Evolutionary conservation across 2,888 invertebrate species (phyloP), one percentile per base, ranked within the genome.

Genomic region (Chrysomela aeneicollis): DNA sequence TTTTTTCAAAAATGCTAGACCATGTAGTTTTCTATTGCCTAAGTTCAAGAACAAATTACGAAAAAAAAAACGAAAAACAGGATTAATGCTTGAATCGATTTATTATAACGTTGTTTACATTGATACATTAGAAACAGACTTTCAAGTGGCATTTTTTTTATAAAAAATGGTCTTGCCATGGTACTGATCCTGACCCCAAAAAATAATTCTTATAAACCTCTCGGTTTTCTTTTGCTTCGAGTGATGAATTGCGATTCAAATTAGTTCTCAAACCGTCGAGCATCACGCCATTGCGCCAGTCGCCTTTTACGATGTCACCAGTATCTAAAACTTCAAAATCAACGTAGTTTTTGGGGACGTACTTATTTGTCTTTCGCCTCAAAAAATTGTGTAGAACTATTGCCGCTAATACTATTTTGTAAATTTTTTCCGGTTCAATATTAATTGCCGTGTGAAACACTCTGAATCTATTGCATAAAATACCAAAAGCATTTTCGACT

Each of bases 401-500:
- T 21, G 63, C 49, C 17, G 68, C 68, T 46, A 68, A 37, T 62
- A 68, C 65, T 19, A 66, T 55, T 47, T 53, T 22, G 46, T 59
- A 55, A 52, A 66, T 35, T 65, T 67, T 65, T 61, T 50, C 46
- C 26, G 68, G 68, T 17, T 59, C 53, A 58, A 68, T 68, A 63
- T 68, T 58, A 37, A 68, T 65, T 54, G 65, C 68, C 17, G 68
- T 66, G 21, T 62, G 63, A 50, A 68, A 66, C 19, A 68, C 63
- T 66, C 55, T 63, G 49, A 66, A 66, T 46, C 63, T 15, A 26
- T 58, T 67, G 15, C 58, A 21, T 46, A 62, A 35, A 49, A 65
- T 59, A 0, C 67, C 67, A 65, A 67, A 67, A 22, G 61, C 64
- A 58, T 67, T 67, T 62, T 67, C 64, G 6, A 65, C 64, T 26